Conservation (phyloP, 2,888 invertebrate species). For the Diaperis boleti region DNA sequence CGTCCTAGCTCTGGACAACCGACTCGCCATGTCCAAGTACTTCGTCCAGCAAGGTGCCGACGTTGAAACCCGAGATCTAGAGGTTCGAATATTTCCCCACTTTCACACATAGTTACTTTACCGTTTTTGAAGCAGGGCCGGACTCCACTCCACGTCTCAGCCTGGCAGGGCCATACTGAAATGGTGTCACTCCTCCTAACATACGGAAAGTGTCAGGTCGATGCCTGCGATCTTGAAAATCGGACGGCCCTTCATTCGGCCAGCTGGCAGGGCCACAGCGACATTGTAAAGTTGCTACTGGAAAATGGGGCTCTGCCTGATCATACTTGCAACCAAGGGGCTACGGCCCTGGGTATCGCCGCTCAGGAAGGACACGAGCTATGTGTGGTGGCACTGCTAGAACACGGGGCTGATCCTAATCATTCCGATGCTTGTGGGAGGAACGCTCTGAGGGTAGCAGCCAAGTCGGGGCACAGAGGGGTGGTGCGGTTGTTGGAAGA, state of each 20-base stretch:
- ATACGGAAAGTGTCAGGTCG: conserved; percentile 84
- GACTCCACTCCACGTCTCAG: conserved; percentile 89
- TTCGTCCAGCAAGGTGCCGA: conserved; percentile 84
- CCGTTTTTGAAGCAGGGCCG: conserved; percentile 74
- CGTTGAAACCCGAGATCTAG: conserved; percentile 89
- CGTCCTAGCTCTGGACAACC: conserved; percentile 89
- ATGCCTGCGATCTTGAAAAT: conserved; percentile 88
- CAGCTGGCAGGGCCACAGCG: conserved; percentile 94
- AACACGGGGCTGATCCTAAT: conserved; percentile 87
- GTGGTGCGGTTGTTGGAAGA: conserved; percentile 85
- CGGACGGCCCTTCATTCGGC: conserved; percentile 94
- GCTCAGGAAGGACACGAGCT: conserved; percentile 96
- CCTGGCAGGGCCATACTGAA: conserved; percentile 95
- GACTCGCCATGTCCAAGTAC: conserved; percentile 85
- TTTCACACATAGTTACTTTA: background rate
- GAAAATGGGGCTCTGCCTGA: conserved; percentile 86
- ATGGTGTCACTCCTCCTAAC: conserved; percentile 89
- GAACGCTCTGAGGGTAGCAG: conserved; percentile 89
- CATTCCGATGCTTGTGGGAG: conserved; percentile 90
- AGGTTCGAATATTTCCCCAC: conserved; percentile 68
- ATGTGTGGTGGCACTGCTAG: conserved; percentile 85
- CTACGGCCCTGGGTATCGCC: conserved; percentile 94
- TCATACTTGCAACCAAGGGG: conserved; percentile 95
- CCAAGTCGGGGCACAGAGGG: conserved; percentile 90
- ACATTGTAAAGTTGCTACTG: conserved; percentile 84